These are phyloP conservation scores for Chalcosyrphus nemorum DNA, from an alignment of 2,888 invertebrate genomes.

Conservation along the genomic window DNA sequence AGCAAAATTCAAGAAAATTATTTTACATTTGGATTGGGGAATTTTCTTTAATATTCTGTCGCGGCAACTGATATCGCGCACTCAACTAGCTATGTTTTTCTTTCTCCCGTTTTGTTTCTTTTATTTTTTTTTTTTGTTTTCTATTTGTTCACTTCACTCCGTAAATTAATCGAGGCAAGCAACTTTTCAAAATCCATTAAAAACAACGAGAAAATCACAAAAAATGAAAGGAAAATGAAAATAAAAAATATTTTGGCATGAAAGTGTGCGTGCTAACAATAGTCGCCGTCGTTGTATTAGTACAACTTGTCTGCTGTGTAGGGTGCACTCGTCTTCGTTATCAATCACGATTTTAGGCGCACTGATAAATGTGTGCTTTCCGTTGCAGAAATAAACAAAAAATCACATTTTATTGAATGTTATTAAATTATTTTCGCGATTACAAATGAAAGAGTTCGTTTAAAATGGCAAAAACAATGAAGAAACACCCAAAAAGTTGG, in stretches of 20 bases:
- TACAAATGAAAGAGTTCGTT: background rate
- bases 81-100: conserved; percentile 7
- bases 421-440: conserved; percentile 8
- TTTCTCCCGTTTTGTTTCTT: too few relatives aligned
- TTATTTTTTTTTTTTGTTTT: too few relatives aligned
- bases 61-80: conserved; percentile 6
- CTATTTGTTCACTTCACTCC: conserved; percentile 34
- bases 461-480: background rate
- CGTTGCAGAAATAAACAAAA: background rate
- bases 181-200: conserved; percentile 41
- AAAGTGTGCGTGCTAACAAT: conserved; percentile 20
- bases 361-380: background rate
- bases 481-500: background rate
- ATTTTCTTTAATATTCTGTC: conserved; percentile 32
- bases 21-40: conserved; percentile 28
- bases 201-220: conserved; percentile 25
- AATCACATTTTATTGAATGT: conserved; percentile 5
- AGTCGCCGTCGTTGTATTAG: background rate
- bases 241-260: conserved; percentile 10
- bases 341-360: conserved; percentile 35
- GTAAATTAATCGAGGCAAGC: conserved; percentile 45
- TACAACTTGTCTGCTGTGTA: conserved; percentile 4
- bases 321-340: conserved; percentile 37
- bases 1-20: background rate
- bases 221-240: conserved; percentile 16